Conservation (phyloP, 2,113 vertebrate genomes). For the Zosterops lateralis region DNA sequence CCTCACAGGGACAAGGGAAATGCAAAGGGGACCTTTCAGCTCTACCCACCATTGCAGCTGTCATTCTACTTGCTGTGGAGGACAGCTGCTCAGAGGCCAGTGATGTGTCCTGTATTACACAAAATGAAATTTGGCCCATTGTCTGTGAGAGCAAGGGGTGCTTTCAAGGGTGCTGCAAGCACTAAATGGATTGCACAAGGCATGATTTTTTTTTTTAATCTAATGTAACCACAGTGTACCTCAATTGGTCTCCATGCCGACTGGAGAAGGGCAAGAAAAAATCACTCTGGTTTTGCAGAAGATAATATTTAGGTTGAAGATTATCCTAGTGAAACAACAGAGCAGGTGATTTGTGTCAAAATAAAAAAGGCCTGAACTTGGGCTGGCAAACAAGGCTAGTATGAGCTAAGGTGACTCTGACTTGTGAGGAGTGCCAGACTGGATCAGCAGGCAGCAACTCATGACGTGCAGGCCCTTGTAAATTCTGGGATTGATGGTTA, state of each 20-base stretch:
- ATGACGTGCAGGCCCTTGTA: neutral
- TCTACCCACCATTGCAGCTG: neutral
- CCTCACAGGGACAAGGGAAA: neutral
- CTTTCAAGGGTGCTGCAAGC: neutral
- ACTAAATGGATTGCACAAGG: neutral
- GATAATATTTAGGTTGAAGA: neutral
- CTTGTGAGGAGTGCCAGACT: neutral
- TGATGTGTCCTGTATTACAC: neutral
- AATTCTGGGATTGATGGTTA: neutral
- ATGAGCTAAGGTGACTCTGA: neutral
- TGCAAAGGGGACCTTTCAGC: neutral
- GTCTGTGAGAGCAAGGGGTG: neutral
- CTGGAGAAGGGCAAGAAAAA: neutral
- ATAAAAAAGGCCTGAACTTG: neutral
- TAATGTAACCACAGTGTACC: neutral
- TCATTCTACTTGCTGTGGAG: neutral
- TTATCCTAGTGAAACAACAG: neutral
- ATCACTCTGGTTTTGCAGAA: neutral
- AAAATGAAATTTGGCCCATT: neutral
- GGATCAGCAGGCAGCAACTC: neutral
- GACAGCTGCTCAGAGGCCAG: neutral
- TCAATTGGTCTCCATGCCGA: neutral
- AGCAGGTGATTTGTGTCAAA: neutral
- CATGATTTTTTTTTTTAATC: neutral
- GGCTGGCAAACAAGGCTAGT: neutral